Conservation (phyloP, 2,888 invertebrate species). For the Ochropleura plecta region DNA sequence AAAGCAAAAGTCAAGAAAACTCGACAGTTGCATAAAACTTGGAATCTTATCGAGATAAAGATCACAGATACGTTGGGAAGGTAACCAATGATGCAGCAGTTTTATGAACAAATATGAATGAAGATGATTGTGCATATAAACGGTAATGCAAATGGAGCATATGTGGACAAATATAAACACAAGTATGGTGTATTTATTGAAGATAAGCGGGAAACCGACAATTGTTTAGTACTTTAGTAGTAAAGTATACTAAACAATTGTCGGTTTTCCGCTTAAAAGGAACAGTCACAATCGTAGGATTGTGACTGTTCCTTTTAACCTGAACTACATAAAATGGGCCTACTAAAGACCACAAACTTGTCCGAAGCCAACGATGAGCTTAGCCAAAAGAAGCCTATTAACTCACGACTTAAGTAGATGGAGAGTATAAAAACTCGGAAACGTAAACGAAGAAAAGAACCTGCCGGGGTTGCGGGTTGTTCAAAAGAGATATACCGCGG, state of each 20-base stretch:
- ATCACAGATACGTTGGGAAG: slow-evolving; percentile 48
- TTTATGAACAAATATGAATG: slow-evolving; percentile 35
- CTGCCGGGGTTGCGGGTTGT: no score
- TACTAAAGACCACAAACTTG: no score
- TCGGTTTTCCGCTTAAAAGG: no score
- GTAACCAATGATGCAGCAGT: slow-evolving; percentile 27
- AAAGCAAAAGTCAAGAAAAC: slow-evolving; percentile 3
- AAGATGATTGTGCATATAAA: slow-evolving; percentile 38
- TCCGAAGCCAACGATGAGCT: no score
- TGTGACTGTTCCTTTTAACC: background rate
- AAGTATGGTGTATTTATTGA: slow-evolving; percentile 32
- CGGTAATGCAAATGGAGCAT: background rate
- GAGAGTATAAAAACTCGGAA: no score
- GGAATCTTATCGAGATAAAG: slow-evolving; percentile 37
- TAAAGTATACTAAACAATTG: no score
- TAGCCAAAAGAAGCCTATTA: no score
- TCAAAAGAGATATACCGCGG: no score
- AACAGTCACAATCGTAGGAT: slow-evolving; percentile 15
- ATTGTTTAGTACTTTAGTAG: slow-evolving; percentile 9
- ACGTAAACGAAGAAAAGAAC: no score
- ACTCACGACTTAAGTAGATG: no score
- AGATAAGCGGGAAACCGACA: slow-evolving; percentile 41
- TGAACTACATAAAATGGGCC: no score
- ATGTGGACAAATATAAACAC: background rate
- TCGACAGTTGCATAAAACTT: slow-evolving; percentile 20